Conservation (phyloP, 2,888 invertebrate species). For the Leptinotarsa tumamoca region DNA sequence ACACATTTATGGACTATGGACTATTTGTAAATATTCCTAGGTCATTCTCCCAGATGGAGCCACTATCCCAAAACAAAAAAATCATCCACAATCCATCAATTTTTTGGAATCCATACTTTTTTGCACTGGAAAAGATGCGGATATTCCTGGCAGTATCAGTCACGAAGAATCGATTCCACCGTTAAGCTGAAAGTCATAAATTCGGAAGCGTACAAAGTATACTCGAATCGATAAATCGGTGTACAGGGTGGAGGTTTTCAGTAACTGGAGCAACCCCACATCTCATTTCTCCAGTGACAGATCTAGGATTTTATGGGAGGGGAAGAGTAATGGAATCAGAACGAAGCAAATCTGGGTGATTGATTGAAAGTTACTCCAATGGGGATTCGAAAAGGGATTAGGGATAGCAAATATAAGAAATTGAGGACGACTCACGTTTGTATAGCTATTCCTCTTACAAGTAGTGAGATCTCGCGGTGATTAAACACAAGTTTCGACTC, state of each 20-base stretch:
- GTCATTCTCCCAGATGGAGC: conserved; percentile 43
- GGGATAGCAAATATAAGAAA: no score
- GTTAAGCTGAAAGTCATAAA: conserved; percentile 5
- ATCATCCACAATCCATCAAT: not conserved
- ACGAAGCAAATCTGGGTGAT: not conserved
- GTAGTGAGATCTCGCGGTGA: no score
- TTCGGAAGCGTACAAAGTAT: conserved; percentile 2
- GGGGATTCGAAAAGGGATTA: no score
- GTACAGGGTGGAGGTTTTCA: not conserved
- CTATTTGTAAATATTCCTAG: conserved; percentile 44
- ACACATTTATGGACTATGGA: conserved; percentile 49
- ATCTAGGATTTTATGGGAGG: not conserved
- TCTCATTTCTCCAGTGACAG: conserved; percentile 13
- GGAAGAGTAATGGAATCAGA: not conserved
- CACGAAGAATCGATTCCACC: not conserved
- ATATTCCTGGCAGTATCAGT: not conserved
- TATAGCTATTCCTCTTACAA: no score
- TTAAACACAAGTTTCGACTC: no score
- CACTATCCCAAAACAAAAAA: conserved; percentile 20
- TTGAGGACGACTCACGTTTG: no score
- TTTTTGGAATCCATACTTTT: not conserved
- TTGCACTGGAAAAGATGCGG: not conserved
- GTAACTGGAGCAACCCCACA: conserved; percentile 13
- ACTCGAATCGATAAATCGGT: conserved; percentile 16
- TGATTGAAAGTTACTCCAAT: no score